These are phyloP conservation scores for Lucinisca nassula DNA, from an alignment of 2,888 invertebrate species.

Conservation along the genomic window DNA sequence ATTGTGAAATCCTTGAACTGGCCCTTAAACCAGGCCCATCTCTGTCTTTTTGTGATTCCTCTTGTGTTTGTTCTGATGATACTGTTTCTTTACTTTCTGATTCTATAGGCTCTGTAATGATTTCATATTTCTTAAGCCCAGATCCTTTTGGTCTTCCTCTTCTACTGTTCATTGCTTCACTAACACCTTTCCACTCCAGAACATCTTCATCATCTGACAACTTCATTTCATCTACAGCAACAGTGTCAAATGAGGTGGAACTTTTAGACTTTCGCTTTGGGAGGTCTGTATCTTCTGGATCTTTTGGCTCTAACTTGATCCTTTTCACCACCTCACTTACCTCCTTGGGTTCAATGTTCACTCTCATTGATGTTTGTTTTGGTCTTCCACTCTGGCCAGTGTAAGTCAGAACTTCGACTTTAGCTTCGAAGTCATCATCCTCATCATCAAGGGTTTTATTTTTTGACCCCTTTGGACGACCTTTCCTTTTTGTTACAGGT, in stretches of 20 bases:
- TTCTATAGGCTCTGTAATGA: background rate
- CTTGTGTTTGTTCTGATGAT: background rate
- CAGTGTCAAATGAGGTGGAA: background rate
- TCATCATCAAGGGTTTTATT: background rate
- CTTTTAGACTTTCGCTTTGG: background rate
- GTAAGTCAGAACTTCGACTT: background rate
- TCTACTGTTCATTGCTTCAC: constrained; percentile 28
- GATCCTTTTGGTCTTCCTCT: constrained; percentile 19
- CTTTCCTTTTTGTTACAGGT: background rate
- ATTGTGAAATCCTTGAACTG: constrained; percentile 25
- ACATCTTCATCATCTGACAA: constrained; percentile 71
- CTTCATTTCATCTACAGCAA: background rate
- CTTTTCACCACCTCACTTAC: background rate
- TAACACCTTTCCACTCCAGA: constrained; percentile 75
- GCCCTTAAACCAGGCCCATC: constrained; percentile 17
- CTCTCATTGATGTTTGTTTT: background rate
- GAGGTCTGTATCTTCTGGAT: background rate
- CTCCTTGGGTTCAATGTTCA: background rate
- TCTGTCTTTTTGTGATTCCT: background rate
- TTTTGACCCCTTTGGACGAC: background rate
- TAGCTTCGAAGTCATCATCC: background rate
- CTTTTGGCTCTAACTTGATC: background rate
- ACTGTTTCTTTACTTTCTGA: background rate
- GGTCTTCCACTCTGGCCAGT: background rate
- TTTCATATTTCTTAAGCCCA: background rate